A percentile compares a stretch with the other conserved stretches of the same genome.
phyloP scores from a whole-genome alignment of 2,113 vertebrate species.

The Sceloporus tristichus region DNA sequence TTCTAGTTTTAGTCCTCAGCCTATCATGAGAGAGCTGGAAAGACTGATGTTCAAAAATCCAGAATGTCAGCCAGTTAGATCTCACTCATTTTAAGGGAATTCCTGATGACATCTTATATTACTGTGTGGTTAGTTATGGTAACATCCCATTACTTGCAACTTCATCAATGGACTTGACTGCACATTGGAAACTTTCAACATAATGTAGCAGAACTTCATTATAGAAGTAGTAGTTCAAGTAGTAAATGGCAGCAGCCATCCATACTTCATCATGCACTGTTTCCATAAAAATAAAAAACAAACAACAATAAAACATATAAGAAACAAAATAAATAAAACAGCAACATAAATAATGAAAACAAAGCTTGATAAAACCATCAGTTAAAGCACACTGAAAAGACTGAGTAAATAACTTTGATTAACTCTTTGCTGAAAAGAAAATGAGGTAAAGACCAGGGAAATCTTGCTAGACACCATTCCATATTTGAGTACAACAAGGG shows the following conservation, averaged over 20 bases:
- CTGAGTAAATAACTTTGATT: background rate
- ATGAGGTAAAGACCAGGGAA: background rate
- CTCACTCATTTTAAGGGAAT: background rate
- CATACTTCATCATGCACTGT: background rate
- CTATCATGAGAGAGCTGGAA: background rate
- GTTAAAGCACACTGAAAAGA: background rate
- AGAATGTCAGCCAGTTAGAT: too few relatives aligned
- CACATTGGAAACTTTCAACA: background rate
- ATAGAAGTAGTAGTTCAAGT: background rate
- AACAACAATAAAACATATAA: background rate
- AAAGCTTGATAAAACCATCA: background rate
- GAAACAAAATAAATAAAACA: background rate
- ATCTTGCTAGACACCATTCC: background rate
- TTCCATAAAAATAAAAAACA: background rate
- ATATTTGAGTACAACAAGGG: background rate
- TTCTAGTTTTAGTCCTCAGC: background rate
- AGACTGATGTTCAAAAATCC: background rate
- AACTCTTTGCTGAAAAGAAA: background rate
- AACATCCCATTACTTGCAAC: background rate
- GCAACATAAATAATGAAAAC: background rate
- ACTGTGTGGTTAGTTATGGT: background rate
- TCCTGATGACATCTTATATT: background rate
- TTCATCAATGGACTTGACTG: background rate
- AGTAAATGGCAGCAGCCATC: background rate
- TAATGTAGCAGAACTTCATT: background rate